Evolutionary conservation across 1,140 invertebrate genomes (phyloP).

Genomic region (Rhagoletis zephyria): DNA sequence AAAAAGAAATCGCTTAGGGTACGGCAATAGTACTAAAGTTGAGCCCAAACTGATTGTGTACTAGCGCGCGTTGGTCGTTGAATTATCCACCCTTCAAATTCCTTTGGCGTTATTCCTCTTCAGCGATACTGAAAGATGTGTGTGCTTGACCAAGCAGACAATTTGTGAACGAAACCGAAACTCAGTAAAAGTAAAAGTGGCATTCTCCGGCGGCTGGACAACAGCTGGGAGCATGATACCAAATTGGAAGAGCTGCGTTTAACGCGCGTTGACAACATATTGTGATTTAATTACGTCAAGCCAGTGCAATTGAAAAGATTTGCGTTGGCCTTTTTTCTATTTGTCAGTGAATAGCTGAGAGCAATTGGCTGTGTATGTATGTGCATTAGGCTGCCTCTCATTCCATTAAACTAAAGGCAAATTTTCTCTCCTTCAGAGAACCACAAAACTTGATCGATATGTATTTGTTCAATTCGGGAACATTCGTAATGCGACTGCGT

Average conservation of each 20-base stretch:
- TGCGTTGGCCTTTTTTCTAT: not conserved
- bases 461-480: too few relatives aligned
- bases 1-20: not conserved
- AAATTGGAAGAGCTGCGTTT: not conserved
- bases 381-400: too few relatives aligned
- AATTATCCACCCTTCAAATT: conserved; percentile 21
- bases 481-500: too few relatives aligned
- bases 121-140: conserved; percentile 28
- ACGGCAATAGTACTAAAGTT: not conserved
- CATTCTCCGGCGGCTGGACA: not conserved
- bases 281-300: conserved; percentile 42
- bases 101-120: not conserved
- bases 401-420: too few relatives aligned
- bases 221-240: not conserved
- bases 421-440: too few relatives aligned
- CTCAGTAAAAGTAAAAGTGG: not conserved
- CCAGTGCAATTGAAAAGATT: not conserved
- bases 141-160: conserved; percentile 45
- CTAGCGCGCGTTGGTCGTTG: not conserved
- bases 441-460: too few relatives aligned
- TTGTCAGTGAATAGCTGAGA: not conserved
- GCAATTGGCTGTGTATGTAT: not conserved
- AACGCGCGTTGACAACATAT: not conserved
- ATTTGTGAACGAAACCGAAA: conserved; percentile 12
- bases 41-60: not conserved